These are phyloP conservation scores for Archocentrus centrarchus DNA, from an alignment of 2,113 vertebrate species.

Conservation along the genomic window DNA sequence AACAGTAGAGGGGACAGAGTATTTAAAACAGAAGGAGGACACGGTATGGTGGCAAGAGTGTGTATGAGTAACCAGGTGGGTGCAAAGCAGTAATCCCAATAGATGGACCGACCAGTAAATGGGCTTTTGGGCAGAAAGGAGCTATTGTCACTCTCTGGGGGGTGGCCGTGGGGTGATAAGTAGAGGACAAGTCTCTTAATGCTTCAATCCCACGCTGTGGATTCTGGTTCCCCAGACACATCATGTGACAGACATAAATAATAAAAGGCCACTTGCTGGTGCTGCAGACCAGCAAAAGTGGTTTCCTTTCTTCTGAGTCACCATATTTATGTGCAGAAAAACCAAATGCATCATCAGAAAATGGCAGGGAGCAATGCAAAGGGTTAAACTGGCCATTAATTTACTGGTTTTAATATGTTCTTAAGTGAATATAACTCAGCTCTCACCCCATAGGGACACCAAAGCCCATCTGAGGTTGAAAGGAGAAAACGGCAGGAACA, in stretches of 20 bases:
- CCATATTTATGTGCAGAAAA: slow-evolving; percentile 14
- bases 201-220: slow-evolving; percentile 33
- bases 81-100: slow-evolving; percentile 19
- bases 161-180: slow-evolving; percentile 24
- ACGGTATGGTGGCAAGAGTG: background rate
- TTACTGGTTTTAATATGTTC: slow-evolving; percentile 14
- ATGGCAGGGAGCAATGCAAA: slow-evolving; percentile 12
- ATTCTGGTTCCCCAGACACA: slow-evolving; percentile 38
- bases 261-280: slow-evolving; percentile 30
- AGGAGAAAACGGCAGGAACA: slow-evolving; percentile 5
- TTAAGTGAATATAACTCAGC: slow-evolving; percentile 7
- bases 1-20: background rate
- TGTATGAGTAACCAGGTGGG: slow-evolving; percentile 13
- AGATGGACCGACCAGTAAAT: slow-evolving; percentile 25
- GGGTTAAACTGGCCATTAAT: slow-evolving; percentile 42
- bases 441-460: slow-evolving; percentile 23
- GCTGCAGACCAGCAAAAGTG: slow-evolving; percentile 9
- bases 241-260: slow-evolving; percentile 40
- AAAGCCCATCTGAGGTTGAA: background rate
- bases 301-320: slow-evolving; percentile 16
- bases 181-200: slow-evolving; percentile 25
- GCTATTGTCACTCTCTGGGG: slow-evolving; percentile 17
- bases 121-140: slow-evolving; percentile 32
- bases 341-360: slow-evolving; percentile 17
- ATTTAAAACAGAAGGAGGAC: slow-evolving; percentile 13